phyloP scores from a whole-genome alignment of 2,888 invertebrate genomes.

The Uropetala carovei region DNA sequence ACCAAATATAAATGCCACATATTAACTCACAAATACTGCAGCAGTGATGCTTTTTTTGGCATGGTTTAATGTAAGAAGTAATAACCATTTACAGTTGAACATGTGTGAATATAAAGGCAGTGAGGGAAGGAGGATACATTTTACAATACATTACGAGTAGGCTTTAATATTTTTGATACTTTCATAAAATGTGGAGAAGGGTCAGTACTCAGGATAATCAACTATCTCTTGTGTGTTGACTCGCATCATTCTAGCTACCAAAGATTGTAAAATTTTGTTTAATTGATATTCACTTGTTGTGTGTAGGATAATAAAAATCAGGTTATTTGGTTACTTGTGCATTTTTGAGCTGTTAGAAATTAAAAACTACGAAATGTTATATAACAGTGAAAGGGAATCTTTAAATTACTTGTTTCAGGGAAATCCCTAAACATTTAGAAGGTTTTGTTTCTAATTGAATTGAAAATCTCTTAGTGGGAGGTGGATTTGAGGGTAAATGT shows the following conservation, averaged over 20 bases:
- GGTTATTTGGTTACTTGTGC: constrained; percentile 31
- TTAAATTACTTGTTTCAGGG: neutral
- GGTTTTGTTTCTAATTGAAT: neutral
- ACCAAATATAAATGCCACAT: neutral
- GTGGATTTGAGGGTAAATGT: neutral
- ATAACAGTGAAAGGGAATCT: neutral
- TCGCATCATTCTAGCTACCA: constrained; percentile 63
- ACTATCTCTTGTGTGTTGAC: constrained; percentile 43
- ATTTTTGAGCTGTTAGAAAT: constrained; percentile 33
- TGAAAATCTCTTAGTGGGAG: neutral
- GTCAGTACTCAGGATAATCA: constrained; percentile 64
- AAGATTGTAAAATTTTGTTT: constrained; percentile 64
- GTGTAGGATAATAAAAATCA: constrained; percentile 38
- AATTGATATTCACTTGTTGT: constrained; percentile 54
- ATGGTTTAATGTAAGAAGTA: neutral
- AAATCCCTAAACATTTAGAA: neutral
- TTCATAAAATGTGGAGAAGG: constrained; percentile 73
- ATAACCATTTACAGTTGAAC: neutral
- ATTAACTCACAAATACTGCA: constrained; percentile 26
- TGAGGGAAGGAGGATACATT: constrained; percentile 43
- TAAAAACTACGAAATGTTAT: constrained; percentile 34
- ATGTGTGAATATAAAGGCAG: constrained; percentile 37
- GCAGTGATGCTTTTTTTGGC: neutral
- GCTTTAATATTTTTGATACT: constrained; percentile 79
- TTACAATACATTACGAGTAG: constrained; percentile 64